These are phyloP conservation scores for Hirundichthys speculiger DNA, from an alignment of 2,113 vertebrate species.

Conservation along the genomic window DNA sequence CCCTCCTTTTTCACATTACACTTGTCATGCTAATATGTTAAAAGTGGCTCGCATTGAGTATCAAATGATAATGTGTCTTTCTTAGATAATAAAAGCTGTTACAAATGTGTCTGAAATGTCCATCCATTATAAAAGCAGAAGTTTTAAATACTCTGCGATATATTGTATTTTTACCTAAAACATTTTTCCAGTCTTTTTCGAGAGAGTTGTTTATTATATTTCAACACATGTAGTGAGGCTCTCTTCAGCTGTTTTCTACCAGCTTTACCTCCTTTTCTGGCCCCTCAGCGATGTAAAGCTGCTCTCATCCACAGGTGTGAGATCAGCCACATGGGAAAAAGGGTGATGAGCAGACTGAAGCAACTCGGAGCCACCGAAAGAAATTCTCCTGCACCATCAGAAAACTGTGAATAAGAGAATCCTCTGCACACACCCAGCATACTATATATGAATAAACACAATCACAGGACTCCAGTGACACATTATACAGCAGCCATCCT, in stretches of 20 bases:
- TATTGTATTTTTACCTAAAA: no score
- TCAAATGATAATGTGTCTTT: no score
- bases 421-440: neutral
- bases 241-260: neutral
- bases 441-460: slow-evolving; percentile 8
- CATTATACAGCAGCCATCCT: slow-evolving; percentile 17
- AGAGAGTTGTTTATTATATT: neutral
- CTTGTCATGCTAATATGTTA: no score
- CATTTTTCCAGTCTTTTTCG: neutral
- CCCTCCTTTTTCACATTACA: no score
- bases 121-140: no score
- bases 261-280: neutral
- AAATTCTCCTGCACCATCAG: slow-evolving; percentile 1
- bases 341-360: slow-evolving; percentile 32
- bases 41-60: no score
- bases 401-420: slow-evolving; percentile 11
- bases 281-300: neutral
- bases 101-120: no score
- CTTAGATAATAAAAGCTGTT: no score
- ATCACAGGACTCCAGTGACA: slow-evolving; percentile 6
- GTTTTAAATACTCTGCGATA: neutral
- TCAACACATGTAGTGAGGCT: neutral
- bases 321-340: slow-evolving; percentile 35
- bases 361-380: slow-evolving; percentile 3
- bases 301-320: slow-evolving; percentile 20